Conservation (phyloP, 2,113 vertebrate genomes). For the Phrynocephalus versicolor region DNA sequence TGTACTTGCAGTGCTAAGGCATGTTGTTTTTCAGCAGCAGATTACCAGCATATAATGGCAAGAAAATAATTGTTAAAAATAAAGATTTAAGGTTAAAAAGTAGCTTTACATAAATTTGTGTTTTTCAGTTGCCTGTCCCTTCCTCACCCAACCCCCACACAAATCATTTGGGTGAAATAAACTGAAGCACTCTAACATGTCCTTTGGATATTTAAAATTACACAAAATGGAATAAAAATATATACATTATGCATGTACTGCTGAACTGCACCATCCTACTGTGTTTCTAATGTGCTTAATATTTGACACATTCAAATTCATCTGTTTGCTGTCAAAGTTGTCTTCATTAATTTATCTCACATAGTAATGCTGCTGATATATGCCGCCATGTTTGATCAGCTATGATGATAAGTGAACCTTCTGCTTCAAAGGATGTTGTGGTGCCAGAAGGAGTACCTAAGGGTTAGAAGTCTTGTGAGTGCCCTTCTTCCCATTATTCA, state of each 20-base stretch:
- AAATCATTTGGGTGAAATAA: constrained; percentile 43
- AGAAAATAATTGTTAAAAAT: background rate
- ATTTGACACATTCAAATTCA: constrained; percentile 62
- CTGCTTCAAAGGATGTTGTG: constrained; percentile 36
- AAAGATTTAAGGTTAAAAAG: background rate
- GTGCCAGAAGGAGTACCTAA: constrained; percentile 42
- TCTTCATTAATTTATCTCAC: constrained; percentile 67
- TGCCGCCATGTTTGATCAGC: constrained; percentile 63
- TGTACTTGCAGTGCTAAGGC: background rate
- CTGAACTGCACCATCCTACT: constrained; percentile 55
- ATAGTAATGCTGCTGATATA: constrained; percentile 56
- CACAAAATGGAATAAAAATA: constrained; percentile 56
- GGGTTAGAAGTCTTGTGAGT: constrained; percentile 47
- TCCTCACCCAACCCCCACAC: no score
- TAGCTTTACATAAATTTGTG: background rate
- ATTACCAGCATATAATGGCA: background rate
- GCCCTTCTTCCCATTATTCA: background rate
- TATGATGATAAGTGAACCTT: constrained; percentile 54
- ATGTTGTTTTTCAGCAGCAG: background rate
- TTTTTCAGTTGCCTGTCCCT: background rate
- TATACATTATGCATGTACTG: constrained; percentile 65
- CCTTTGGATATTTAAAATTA: constrained; percentile 61
- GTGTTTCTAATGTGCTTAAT: constrained; percentile 57
- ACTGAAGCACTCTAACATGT: constrained; percentile 41
- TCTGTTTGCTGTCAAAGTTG: constrained; percentile 62